These are phyloP conservation scores for Genyomyrus donnyi DNA, from an alignment of 2,113 vertebrate species.

Conservation along the genomic window DNA sequence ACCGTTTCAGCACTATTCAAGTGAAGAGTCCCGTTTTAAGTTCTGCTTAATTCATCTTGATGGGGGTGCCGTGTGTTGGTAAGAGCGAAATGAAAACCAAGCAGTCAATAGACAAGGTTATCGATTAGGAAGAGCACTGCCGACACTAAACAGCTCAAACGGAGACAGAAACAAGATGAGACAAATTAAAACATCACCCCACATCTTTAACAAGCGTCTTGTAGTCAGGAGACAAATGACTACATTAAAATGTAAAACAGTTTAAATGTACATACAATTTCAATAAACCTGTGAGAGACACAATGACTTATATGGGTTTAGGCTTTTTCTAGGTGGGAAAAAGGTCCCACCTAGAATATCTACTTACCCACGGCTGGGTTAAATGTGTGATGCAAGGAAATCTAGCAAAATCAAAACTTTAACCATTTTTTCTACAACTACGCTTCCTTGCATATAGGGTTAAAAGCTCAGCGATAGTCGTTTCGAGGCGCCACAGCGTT, in stretches of 20 bases:
- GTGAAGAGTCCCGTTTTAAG: neutral
- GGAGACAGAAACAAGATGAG: constrained; percentile 26
- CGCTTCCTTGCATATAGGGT: neutral
- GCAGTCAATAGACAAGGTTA: constrained; percentile 34
- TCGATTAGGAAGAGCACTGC: constrained; percentile 26
- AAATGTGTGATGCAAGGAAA: neutral
- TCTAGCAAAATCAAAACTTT: neutral
- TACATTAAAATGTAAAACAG: constrained; percentile 17
- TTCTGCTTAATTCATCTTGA: constrained; percentile 19
- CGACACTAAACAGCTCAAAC: neutral
- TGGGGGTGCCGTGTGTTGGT: constrained; percentile 21
- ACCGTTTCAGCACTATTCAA: neutral
- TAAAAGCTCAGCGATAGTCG: neutral
- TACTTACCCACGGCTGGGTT: neutral
- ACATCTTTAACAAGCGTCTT: constrained; percentile 13
- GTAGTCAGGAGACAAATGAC: constrained; percentile 19
- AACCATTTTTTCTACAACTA: neutral
- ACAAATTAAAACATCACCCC: constrained; percentile 24
- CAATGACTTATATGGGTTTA: constrained; percentile 1
- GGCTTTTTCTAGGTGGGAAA: neutral
- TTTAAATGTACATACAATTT: constrained; percentile 17
- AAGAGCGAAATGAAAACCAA: constrained; percentile 25
- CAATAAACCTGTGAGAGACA: constrained; percentile 12
- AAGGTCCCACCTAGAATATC: neutral
- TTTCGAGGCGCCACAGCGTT: neutral